Base-by-base conservation (phyloP, 2,113 vertebrate species). In the Murina feae region DNA sequence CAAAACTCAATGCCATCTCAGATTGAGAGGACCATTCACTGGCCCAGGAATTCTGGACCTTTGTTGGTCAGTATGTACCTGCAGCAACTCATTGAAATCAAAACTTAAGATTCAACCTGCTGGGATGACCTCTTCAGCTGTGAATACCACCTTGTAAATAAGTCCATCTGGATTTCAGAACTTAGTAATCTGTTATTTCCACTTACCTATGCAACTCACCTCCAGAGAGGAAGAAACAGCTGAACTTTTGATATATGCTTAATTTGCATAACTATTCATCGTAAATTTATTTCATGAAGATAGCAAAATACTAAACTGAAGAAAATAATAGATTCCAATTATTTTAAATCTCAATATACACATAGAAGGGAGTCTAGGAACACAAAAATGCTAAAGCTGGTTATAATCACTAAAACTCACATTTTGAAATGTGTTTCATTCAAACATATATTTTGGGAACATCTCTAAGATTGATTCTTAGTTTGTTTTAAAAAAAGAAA, bases 371-470 rank as follows among this genome's bases (percentile, higher is more conserved):
- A 84, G 4, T 81, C 37, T 47, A 78, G 89, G 74, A 94, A 78
- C 5, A 69, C 3, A 90, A 55, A 86, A 69, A 60, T 89, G n/a
- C 10, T n/a, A 86, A 75, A 85, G 63, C 11, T n/a, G 21, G 23
- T 37, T 93, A 90, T 21, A 86, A 95, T 81, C 23, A 37, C 81
- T 93, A 88, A 87, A 95, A 80, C 11, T 55, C 37, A 66, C 2
- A 9, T 44, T 93, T 94, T 82, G 47, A 72, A 89, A 91, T 30
- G 5, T 49, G n/a, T 2, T 65, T 65, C 39, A 42, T 60, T 88
- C 32, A 82, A 90, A 68, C 44, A 44, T 25, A 25, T 65, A 28
- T 44, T 80, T 86, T 76, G 51, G 9, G 30, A 51, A 93, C 28
- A 6, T 90, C 7, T 55, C 17, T 68, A 68, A 39, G 17, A 68